phyloP scores from a whole-genome alignment of 2,888 invertebrate genomes.

The Diarsia dahlii region DNA sequence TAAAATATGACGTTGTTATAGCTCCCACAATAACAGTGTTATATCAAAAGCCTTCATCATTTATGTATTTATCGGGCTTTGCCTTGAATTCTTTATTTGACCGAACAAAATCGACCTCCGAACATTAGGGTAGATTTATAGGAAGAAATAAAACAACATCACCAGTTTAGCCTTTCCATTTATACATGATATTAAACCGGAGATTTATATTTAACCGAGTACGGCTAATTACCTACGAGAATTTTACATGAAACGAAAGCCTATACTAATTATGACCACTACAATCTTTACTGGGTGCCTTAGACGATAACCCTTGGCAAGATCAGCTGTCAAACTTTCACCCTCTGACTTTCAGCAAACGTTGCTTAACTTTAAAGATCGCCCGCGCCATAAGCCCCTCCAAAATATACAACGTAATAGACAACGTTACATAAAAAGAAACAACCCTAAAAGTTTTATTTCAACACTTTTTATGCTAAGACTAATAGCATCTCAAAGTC shows the following conservation, averaged over 20 bases:
- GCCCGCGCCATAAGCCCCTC: not conserved
- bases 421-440: not conserved
- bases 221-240: no score
- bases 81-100: constrained; percentile 34
- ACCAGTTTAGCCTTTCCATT: not conserved
- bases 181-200: no score
- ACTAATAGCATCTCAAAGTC: constrained; percentile 27
- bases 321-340: not conserved
- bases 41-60: constrained; percentile 25
- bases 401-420: not conserved
- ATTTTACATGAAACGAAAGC: not conserved
- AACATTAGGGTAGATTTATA: constrained; percentile 2
- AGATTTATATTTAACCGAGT: no score
- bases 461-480: constrained; percentile 20
- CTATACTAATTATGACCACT: not conserved
- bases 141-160: not conserved
- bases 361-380: not conserved
- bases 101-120: not conserved
- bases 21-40: constrained; percentile 22
- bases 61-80: constrained; percentile 25
- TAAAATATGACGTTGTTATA: constrained; percentile 34
- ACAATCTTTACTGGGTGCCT: not conserved
- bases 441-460: constrained; percentile 19
- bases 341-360: not conserved
- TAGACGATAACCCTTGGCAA: not conserved